Conservation (phyloP, 2,113 vertebrate species). For the Myrmophylax atrothorax region DNA sequence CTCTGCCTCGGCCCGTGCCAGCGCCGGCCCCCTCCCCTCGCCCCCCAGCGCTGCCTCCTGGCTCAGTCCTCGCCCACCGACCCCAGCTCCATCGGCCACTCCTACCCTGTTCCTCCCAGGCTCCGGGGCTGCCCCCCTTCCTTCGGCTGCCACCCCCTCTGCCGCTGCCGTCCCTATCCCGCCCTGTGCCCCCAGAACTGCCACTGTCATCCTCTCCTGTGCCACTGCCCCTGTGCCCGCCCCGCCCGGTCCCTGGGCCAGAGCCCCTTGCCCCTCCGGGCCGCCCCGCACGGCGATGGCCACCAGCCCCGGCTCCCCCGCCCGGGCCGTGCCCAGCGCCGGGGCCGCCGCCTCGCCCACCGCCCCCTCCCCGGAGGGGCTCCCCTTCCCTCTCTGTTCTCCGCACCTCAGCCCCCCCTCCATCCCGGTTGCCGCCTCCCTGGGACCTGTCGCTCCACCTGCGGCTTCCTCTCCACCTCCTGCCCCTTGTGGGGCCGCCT, state of each 20-base stretch:
- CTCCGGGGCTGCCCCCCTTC: too few relatives aligned
- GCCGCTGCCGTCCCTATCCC: accelerated
- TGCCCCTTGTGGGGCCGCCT: too few relatives aligned
- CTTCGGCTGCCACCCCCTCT: background rate
- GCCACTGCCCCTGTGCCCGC: background rate
- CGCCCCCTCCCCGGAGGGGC: accelerated
- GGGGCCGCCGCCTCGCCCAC: accelerated
- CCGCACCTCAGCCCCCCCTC: background rate
- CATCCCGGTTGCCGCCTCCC: background rate
- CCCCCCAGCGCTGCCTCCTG: background rate
- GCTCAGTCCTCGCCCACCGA: accelerated
- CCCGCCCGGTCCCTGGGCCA: accelerated
- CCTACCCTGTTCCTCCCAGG: background rate
- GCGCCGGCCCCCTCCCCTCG: accelerated
- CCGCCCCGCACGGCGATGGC: background rate
- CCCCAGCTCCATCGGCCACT: accelerated
- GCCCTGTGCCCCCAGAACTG: background rate
- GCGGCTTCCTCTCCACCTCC: background rate
- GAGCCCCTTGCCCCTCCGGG: background rate
- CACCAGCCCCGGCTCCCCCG: background rate
- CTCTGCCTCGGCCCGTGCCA: accelerated
- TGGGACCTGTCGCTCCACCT: background rate
- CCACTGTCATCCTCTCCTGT: background rate
- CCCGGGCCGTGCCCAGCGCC: accelerated
- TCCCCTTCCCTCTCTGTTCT: background rate